A percentile compares a stretch with the other conserved stretches of the same genome.
Evolutionary conservation across 2,113 vertebrate genomes (phyloP).

Genomic region (Nycticorax nycticorax): DNA sequence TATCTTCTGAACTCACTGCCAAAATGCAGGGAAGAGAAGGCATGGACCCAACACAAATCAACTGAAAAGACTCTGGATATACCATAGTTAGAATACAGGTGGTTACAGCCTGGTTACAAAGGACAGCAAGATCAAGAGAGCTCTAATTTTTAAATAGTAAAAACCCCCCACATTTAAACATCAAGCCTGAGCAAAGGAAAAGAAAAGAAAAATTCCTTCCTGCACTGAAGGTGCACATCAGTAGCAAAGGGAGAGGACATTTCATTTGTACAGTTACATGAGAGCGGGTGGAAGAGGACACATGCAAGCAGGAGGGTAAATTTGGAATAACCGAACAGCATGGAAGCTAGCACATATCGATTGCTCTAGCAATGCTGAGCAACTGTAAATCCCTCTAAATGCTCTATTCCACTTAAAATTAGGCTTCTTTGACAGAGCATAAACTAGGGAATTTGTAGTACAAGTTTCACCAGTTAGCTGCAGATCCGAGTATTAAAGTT

Average conservation of each 20-base stretch:
- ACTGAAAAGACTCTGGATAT: no score
- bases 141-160: neutral
- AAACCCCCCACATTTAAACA: neutral
- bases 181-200: neutral
- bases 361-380: neutral
- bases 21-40: neutral
- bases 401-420: neutral
- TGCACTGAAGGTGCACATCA: neutral
- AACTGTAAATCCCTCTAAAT: neutral
- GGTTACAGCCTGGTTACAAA: neutral
- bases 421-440: neutral
- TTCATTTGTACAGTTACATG: accelerated
- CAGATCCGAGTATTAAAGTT: neutral
- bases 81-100: neutral
- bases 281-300: neutral
- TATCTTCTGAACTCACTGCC: neutral
- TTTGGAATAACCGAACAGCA: neutral
- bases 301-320: neutral
- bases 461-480: neutral
- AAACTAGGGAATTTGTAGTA: neutral
- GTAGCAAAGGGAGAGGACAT: neutral
- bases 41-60: neutral
- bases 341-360: neutral
- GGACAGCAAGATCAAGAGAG: neutral
- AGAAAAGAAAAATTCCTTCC: neutral